Evolutionary conservation across 2,888 invertebrate species (phyloP).

Genomic region (Alsophila aescularia): DNA sequence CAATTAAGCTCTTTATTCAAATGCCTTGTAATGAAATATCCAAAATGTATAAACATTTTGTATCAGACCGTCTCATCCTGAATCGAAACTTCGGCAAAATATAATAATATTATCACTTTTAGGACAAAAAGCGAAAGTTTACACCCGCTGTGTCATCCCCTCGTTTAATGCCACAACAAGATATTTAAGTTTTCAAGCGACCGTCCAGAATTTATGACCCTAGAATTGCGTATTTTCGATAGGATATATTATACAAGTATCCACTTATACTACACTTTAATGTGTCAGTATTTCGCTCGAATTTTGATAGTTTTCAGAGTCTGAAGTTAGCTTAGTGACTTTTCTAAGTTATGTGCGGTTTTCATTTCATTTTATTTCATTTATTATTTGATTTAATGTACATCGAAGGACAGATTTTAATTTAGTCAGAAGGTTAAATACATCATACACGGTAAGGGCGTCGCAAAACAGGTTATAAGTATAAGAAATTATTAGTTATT

Average conservation of each 20-base stretch:
- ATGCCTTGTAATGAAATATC: not conserved
- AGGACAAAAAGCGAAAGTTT: slow-evolving; percentile 19
- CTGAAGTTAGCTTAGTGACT: slow-evolving; percentile 12
- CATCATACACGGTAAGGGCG: too few species aligned
- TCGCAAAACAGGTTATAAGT: too few species aligned
- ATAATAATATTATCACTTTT: slow-evolving; percentile 7
- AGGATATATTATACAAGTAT: not conserved
- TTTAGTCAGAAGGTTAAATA: too few species aligned
- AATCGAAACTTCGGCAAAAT: not conserved
- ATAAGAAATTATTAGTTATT: too few species aligned
- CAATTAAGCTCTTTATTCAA: not conserved
- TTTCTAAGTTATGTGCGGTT: too few species aligned
- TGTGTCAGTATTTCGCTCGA: slow-evolving; percentile 9
- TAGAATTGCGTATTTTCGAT: not conserved
- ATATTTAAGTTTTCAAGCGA: slow-evolving; percentile 15
- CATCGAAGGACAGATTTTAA: too few species aligned
- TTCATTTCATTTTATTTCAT: too few species aligned
- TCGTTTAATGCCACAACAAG: slow-evolving; percentile 17
- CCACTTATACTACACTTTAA: not conserved
- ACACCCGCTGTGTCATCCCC: slow-evolving; percentile 21
- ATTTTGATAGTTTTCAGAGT: slow-evolving; percentile 14
- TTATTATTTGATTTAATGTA: too few species aligned
- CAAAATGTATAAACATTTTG: not conserved
- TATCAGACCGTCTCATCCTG: not conserved
- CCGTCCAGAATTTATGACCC: slow-evolving; percentile 2